Evolutionary conservation across 1,140 invertebrate species (phyloP).

Genomic region (Temnothorax curvispinosus): DNA sequence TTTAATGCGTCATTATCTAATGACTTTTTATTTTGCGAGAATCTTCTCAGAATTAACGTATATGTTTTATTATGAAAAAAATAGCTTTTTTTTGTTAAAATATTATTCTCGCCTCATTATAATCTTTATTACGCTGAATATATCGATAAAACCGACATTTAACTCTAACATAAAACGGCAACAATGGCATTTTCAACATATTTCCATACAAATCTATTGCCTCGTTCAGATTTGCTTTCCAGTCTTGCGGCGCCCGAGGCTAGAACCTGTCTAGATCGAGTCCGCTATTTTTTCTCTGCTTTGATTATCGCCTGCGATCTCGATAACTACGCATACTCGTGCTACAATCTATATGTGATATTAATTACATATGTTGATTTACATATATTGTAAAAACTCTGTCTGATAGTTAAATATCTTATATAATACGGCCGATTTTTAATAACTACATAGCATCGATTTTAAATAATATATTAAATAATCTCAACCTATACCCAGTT

Average conservation of each 20-base stretch:
- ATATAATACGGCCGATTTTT: neutral
- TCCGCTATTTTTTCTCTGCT: constrained; percentile 77
- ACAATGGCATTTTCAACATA: constrained; percentile 67
- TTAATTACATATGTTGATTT: neutral
- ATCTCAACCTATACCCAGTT: constrained; percentile 20
- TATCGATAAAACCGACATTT: constrained; percentile 10
- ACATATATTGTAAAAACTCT: neutral
- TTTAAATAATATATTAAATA: neutral
- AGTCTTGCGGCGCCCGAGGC: constrained; percentile 75
- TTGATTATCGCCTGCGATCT: constrained; percentile 78
- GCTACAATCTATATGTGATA: neutral
- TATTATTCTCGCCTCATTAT: neutral
- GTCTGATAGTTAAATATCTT: neutral
- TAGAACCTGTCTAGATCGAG: constrained; percentile 77
- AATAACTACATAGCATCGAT: neutral
- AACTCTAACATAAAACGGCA: constrained; percentile 77
- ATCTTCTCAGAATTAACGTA: neutral
- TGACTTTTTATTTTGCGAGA: neutral
- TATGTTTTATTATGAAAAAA: neutral
- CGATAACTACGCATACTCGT: constrained; percentile 75
- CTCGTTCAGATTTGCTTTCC: constrained; percentile 76
- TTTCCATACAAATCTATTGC: too few relatives aligned
- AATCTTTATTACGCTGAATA: constrained; percentile 23
- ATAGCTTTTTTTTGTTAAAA: neutral
- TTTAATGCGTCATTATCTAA: constrained; percentile 1